Percentiles rank a stretch among this genome's conserved stretches.
These are phyloP conservation scores for Mesodorylaimus sp. DNA, from an alignment of 2,888 invertebrate species.

Conservation along the genomic window DNA sequence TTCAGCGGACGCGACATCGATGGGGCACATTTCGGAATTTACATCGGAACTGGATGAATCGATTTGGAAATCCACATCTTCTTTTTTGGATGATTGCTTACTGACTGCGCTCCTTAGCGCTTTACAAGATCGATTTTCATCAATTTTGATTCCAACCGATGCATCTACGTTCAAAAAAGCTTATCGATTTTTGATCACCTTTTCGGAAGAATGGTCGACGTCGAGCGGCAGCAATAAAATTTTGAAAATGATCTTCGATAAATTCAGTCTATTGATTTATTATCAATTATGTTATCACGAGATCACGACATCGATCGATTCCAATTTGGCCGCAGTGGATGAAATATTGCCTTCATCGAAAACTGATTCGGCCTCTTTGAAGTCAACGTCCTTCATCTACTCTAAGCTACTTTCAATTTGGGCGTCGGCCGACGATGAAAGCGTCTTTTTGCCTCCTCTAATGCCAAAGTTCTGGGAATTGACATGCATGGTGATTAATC, in stretches of 20 bases:
- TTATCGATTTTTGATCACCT: not conserved
- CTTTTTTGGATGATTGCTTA: constrained; percentile 6
- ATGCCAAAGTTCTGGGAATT: constrained; percentile 62
- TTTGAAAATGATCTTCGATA: not conserved
- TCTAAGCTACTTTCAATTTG: too few species aligned
- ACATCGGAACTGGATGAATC: too few species aligned
- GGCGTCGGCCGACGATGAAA: too few species aligned
- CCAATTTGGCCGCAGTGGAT: too few species aligned
- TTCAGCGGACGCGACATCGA: too few species aligned
- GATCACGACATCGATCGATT: not conserved
- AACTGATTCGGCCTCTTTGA: too few species aligned
- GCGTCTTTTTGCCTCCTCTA: constrained; percentile 57
- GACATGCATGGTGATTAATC: constrained; percentile 57
- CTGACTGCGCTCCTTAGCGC: constrained; percentile 7
- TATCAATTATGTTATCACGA: not conserved
- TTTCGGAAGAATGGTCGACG: not conserved
- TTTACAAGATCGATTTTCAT: constrained; percentile 18
- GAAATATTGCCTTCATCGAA: too few species aligned
- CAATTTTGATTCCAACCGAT: constrained; percentile 19
- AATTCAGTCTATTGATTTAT: constrained; percentile 4
- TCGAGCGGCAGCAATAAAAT: not conserved
- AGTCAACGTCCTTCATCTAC: too few species aligned
- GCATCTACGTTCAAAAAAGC: constrained; percentile 17
- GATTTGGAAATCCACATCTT: too few species aligned
- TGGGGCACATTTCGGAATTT: too few species aligned